Evolutionary conservation across 2,888 invertebrate species (phyloP).

Genomic region (Eupeodes latifasciatus): DNA sequence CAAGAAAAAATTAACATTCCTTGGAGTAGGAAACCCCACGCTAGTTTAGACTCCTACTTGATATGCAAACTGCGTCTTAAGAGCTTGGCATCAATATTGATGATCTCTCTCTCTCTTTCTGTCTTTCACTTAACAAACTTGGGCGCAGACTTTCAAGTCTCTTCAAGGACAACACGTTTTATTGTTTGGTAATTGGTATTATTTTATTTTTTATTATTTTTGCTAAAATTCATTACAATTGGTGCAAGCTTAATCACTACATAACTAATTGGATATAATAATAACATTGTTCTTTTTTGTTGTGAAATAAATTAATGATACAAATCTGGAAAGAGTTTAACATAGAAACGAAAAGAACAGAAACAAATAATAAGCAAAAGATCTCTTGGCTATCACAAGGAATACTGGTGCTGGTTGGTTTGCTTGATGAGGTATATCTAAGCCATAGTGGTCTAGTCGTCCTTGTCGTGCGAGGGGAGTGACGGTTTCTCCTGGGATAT

Average conservation of each 20-base stretch:
- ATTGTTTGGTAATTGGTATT: conserved; percentile 64
- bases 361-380: conserved; percentile 44
- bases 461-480: conserved; percentile 42
- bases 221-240: conserved; percentile 75
- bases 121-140: conserved; percentile 30
- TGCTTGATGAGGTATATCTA: conserved; percentile 12
- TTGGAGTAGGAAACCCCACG: conserved; percentile 42
- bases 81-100: conserved; percentile 72
- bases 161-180: conserved; percentile 67
- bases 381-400: conserved; percentile 75
- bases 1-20: conserved; percentile 63
- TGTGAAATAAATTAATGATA: conserved; percentile 73
- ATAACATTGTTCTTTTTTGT: conserved; percentile 22
- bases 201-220: conserved; percentile 57
- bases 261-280: conserved; percentile 69
- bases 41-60: conserved; percentile 40
- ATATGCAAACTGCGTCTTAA: conserved; percentile 65
- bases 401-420: conserved; percentile 68
- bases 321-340: conserved; percentile 59
- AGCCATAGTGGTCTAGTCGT: conserved; percentile 32
- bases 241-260: conserved; percentile 74
- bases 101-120: conserved; percentile 53
- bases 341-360: conserved; percentile 7
- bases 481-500: conserved; percentile 61
- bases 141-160: conserved; percentile 66